A percentile compares a stretch with the other conserved stretches of the same genome.
phyloP scores from a whole-genome alignment of 2,888 invertebrate species.

The Drosophila colorata region DNA sequence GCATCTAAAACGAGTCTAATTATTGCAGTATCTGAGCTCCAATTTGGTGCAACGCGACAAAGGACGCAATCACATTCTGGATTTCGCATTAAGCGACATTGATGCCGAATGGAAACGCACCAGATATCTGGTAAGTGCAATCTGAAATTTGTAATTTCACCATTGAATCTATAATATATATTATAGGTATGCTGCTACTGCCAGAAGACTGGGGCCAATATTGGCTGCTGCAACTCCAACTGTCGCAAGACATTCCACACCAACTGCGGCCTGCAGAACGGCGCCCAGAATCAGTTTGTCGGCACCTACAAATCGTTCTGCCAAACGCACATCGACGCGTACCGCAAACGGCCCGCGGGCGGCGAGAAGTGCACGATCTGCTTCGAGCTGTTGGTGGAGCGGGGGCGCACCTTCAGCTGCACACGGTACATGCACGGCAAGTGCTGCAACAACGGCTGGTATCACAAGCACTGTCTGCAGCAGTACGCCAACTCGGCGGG shows the following conservation, averaged over 20 bases:
- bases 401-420: slow-evolving; percentile 82
- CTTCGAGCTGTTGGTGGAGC: slow-evolving; percentile 85
- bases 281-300: slow-evolving; percentile 88
- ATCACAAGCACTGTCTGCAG: slow-evolving; percentile 90
- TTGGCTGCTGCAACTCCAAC: slow-evolving; percentile 90
- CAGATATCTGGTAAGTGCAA: slow-evolving; percentile 87
- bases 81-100: slow-evolving; percentile 90
- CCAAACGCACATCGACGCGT: slow-evolving; percentile 48
- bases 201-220: slow-evolving; percentile 88
- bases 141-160: no score
- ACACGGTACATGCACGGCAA: slow-evolving; percentile 89
- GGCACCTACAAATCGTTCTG: slow-evolving; percentile 87
- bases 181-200: slow-evolving; percentile 91
- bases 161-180: no score
- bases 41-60: slow-evolving; percentile 89
- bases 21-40: slow-evolving; percentile 89
- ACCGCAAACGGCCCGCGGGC: slow-evolving; percentile 15
- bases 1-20: not conserved
- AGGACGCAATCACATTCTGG: slow-evolving; percentile 90
- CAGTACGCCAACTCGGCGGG: slow-evolving; percentile 91
- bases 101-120: slow-evolving; percentile 88
- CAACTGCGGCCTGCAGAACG: slow-evolving; percentile 89
- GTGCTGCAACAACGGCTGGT: slow-evolving; percentile 92
- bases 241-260: slow-evolving; percentile 92
- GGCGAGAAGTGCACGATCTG: slow-evolving; percentile 89